phyloP scores from a whole-genome alignment of 2,113 vertebrate species.

The Crotalus helleri region DNA sequence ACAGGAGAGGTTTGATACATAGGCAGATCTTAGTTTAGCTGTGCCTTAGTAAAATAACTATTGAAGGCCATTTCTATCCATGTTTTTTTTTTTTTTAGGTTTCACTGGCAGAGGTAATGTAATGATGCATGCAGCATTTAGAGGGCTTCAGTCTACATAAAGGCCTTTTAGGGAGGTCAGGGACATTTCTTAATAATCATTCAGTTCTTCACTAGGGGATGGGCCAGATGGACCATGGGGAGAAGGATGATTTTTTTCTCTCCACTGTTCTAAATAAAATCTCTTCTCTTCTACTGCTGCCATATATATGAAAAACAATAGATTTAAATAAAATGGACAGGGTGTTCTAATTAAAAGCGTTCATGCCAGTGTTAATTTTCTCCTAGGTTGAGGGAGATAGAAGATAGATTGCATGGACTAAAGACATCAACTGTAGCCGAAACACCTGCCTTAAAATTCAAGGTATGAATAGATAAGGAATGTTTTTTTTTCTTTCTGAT shows the following conservation, averaged over 20 bases:
- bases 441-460: constrained; percentile 91
- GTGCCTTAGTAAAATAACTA: not conserved
- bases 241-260: too few species aligned
- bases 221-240: not conserved
- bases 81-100: not conserved
- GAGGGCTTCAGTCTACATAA: too few species aligned
- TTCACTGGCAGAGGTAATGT: not conserved
- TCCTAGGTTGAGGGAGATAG: constrained; percentile 84
- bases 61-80: not conserved
- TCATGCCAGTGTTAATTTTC: constrained; percentile 13
- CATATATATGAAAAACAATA: too few species aligned
- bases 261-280: not conserved
- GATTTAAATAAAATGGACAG: not conserved
- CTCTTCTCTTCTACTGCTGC: not conserved
- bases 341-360: not conserved
- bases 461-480: constrained; percentile 70
- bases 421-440: constrained; percentile 78
- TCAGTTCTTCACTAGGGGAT: not conserved
- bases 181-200: not conserved
- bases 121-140: not conserved
- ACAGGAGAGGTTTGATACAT: not conserved
- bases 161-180: not conserved
- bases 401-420: constrained; percentile 83
- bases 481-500: not conserved
- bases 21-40: not conserved